Conservation (phyloP, 2,113 vertebrate species). For the Elephas maximus region DNA sequence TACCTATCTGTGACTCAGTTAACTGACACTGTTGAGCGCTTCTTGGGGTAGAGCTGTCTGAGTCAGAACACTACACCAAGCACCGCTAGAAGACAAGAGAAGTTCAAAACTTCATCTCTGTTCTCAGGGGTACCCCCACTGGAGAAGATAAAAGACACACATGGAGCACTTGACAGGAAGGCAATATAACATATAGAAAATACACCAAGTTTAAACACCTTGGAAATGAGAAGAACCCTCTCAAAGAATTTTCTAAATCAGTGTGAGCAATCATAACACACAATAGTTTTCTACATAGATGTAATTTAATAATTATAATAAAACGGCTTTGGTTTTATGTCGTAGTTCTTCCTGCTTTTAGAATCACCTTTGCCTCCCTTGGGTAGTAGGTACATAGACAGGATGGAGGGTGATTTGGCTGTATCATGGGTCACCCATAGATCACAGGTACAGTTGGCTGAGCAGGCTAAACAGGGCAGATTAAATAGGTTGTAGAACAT, state of each 20-base stretch:
- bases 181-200: neutral
- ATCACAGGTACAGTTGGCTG: neutral
- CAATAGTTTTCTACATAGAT: neutral
- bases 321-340: neutral
- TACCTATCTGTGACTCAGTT: neutral
- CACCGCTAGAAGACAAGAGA: neutral
- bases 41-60: neutral
- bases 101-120: neutral
- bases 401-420: neutral
- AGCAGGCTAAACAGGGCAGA: neutral
- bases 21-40: neutral
- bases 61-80: neutral
- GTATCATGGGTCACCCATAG: neutral
- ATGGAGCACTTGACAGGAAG: neutral
- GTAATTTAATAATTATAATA: neutral
- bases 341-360: neutral
- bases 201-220: neutral
- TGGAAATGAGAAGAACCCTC: neutral
- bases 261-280: neutral
- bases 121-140: neutral
- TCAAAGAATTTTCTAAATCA: neutral
- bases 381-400: neutral
- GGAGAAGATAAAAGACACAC: neutral
- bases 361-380: neutral
- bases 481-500: neutral